Evolutionary conservation across 2,888 invertebrate genomes (phyloP), one percentile per base, ranked within the genome.

Genomic region (Protodeltote pygarga): DNA sequence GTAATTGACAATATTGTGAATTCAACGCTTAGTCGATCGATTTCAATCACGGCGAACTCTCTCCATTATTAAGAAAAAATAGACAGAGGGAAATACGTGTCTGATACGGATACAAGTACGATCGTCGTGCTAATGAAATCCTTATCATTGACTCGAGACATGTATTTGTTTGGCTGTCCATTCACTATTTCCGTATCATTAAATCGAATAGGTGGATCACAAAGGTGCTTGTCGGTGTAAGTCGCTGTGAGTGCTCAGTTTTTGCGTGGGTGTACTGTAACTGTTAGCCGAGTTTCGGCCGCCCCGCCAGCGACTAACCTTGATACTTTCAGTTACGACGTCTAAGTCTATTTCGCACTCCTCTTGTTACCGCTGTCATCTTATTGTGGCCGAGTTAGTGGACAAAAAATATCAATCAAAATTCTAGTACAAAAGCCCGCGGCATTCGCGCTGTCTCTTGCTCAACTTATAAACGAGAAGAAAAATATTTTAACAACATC

Each of bases 361-460:
- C 84, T 92, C 89, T 90, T 88, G 87, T 90, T 89, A 89, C 81
- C 82, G 79, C 85, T 86, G 86, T 89, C 89, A 87, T 88, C 88
- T 90, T 86, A 89, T 91, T 91, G 90, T 91, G 88, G 84, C 83
- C 88, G 87, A 87, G 86, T 86, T 87, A 85, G 76, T 87, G 79
- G 78, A 91, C 89, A 92, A 92, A 92, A 92, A 92, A 92, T 91
- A 92, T 91, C 90, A 92, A 92, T 92, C 92, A 89, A 91, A 91
- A 90, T 90, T 92, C 90, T 92, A 87, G 92, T 85, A 87, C 91
- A 91, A 87, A 85, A 81, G 89, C 89, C 90, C 75, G 87, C 78
- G 88, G 89, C 91, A 75, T 67, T 80, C 66, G 79, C 75, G 77
- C 80, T 79, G 78, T 79, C 83, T 83, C 83, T 83, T 83, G 83